A percentile compares a stretch with the other conserved stretches of the same genome.
These are phyloP conservation scores for Synergus japonicus DNA, from an alignment of 2,888 invertebrate genomes.

Conservation along the genomic window DNA sequence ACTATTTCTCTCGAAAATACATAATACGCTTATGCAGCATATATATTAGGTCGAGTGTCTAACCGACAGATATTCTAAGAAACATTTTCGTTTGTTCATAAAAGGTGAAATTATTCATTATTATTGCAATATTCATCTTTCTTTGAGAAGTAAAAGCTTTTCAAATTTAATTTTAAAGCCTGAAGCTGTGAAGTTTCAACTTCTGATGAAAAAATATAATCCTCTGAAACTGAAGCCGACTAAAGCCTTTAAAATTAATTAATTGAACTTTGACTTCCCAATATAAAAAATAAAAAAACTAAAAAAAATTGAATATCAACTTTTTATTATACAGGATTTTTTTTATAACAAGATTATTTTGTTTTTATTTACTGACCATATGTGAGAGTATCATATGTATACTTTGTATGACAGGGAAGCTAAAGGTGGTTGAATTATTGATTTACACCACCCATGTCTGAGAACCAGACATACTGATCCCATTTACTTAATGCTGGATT, in stretches of 20 bases:
- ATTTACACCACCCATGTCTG: slow-evolving; percentile 23
- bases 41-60: background rate
- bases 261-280: too few relatives aligned
- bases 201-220: too few relatives aligned
- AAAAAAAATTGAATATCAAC: too few relatives aligned
- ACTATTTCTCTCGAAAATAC: slow-evolving; percentile 18
- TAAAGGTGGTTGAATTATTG: slow-evolving; percentile 30
- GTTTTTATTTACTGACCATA: background rate
- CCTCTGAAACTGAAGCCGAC: too few relatives aligned
- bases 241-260: too few relatives aligned
- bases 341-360: background rate
- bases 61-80: background rate
- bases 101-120: background rate
- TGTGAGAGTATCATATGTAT: background rate
- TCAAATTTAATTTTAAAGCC: too few relatives aligned
- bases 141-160: too few relatives aligned
- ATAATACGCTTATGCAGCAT: background rate
- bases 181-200: too few relatives aligned
- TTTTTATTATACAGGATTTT: too few relatives aligned
- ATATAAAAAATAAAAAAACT: too few relatives aligned
- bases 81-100: background rate
- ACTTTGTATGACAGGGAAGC: slow-evolving; percentile 24
- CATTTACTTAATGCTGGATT: slow-evolving; percentile 31
- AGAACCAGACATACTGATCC: slow-evolving; percentile 38
- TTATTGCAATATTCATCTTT: background rate